These are phyloP conservation scores for Hippocampus comes DNA, from an alignment of 2,113 vertebrate genomes.

Conservation along the genomic window DNA sequence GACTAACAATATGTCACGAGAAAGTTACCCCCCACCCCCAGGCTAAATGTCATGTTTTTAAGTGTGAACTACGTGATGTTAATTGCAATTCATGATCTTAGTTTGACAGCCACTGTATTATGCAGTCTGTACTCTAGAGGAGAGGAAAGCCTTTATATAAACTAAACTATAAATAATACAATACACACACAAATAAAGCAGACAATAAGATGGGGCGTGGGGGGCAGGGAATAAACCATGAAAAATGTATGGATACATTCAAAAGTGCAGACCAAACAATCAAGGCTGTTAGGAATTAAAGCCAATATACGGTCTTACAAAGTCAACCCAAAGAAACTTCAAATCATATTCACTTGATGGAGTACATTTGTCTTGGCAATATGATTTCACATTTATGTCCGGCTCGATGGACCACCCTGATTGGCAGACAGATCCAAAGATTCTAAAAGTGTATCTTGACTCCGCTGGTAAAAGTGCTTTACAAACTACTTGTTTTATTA, in stretches of 20 bases:
- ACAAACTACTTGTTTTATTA: neutral
- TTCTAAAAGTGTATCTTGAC: constrained; percentile 39
- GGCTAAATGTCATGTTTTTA: too few species aligned
- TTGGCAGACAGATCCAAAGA: constrained; percentile 39
- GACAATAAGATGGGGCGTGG: neutral
- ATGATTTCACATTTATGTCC: constrained; percentile 10
- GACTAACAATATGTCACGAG: too few species aligned
- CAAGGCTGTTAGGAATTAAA: constrained; percentile 15
- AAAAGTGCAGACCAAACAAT: constrained; percentile 56
- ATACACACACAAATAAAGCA: neutral
- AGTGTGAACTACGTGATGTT: too few species aligned
- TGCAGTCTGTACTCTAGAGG: neutral
- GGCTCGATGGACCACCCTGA: constrained; percentile 34
- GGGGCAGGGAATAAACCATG: neutral
- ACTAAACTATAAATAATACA: constrained; percentile 1
- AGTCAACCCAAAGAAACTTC: neutral
- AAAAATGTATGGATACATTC: constrained; percentile 54
- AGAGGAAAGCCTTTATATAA: neutral
- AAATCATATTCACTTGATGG: constrained; percentile 5
- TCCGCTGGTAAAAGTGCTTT: constrained; percentile 54
- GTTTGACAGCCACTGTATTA: too few species aligned
- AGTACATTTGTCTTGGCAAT: constrained; percentile 16
- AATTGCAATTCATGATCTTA: too few species aligned
- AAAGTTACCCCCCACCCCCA: too few species aligned
- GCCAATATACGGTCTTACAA: constrained; percentile 17